phyloP scores from a whole-genome alignment of 37 sponge, comb jelly and placozoan species.

The Beroe forskalii region DNA sequence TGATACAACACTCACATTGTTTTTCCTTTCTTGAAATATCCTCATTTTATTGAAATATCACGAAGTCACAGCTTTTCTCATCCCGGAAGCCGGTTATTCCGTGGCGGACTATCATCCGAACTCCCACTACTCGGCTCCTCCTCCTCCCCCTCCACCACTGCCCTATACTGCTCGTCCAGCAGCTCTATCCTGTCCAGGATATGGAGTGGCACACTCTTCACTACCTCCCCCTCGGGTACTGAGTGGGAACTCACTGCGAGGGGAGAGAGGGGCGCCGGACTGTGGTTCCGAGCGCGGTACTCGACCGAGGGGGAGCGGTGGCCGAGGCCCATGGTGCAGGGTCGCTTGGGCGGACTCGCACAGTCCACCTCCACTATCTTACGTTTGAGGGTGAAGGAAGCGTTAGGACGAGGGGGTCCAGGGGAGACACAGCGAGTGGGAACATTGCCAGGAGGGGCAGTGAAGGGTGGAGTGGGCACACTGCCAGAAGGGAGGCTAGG shows the following conservation, averaged over 20 bases:
- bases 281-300: slow-evolving; percentile 5
- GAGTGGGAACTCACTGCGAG: slow-evolving; percentile 23
- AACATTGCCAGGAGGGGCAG: background rate
- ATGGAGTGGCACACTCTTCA: background rate
- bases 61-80: background rate
- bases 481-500: too few relatives aligned
- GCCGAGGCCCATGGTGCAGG: slow-evolving; percentile 46
- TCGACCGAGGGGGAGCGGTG: slow-evolving; percentile 33
- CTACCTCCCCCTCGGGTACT: slow-evolving; percentile 15
- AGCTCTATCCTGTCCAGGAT: slow-evolving; percentile 13
- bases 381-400: slow-evolving; percentile 12
- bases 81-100: background rate
- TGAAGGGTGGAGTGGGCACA: background rate
- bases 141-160: background rate
- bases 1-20: too few relatives aligned
- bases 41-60: too few relatives aligned
- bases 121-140: background rate
- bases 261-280: slow-evolving; percentile 56
- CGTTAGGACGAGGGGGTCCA: background rate
- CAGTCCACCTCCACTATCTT: background rate
- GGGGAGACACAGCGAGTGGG: slow-evolving; percentile 18
- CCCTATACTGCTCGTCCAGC: background rate
- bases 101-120: slow-evolving; percentile 1
- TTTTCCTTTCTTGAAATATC: too few relatives aligned
- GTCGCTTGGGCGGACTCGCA: slow-evolving; percentile 55